A percentile compares a stretch with the other conserved stretches of the same genome.
phyloP scores from a whole-genome alignment of 2,797 vertebrate genomes.

The Furcifer pardalis region DNA sequence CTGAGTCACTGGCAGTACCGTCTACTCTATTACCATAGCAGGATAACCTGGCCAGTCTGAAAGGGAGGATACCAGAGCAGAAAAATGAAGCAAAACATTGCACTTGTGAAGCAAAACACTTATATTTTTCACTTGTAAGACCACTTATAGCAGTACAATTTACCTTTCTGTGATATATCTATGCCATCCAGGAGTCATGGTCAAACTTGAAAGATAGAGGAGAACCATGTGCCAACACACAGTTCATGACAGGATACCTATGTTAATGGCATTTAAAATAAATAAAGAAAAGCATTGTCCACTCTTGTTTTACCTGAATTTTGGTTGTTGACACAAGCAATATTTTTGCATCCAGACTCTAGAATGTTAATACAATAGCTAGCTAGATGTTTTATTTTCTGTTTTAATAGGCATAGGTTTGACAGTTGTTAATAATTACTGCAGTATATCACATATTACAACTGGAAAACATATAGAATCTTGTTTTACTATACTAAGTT shows the following conservation, averaged over 20 bases:
- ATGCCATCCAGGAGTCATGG: background rate
- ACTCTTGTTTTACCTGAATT: background rate
- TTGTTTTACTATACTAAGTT: constrained; percentile 36
- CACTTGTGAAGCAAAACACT: background rate
- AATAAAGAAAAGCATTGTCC: background rate
- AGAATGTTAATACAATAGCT: too few species aligned
- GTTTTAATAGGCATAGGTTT: too few species aligned
- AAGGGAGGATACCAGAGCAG: background rate
- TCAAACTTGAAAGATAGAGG: background rate
- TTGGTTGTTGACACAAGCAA: background rate
- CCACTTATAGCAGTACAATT: background rate
- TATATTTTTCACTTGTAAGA: background rate
- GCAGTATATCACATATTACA: too few species aligned
- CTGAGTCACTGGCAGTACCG: too few species aligned
- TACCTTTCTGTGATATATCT: background rate
- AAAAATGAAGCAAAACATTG: background rate
- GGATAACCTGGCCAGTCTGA: too few species aligned
- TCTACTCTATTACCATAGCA: too few species aligned
- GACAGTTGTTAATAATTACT: too few species aligned
- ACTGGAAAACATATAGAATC: constrained; percentile 36
- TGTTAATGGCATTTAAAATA: background rate
- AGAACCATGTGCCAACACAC: too few species aligned
- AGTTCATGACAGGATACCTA: background rate
- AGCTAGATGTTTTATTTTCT: too few species aligned
- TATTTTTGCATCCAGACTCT: background rate